Evolutionary conservation across 53 echinoderm and acorn worm genomes (phyloP), one percentile per base, ranked within the genome.

Genomic region (Glandiceps talaboti): DNA sequence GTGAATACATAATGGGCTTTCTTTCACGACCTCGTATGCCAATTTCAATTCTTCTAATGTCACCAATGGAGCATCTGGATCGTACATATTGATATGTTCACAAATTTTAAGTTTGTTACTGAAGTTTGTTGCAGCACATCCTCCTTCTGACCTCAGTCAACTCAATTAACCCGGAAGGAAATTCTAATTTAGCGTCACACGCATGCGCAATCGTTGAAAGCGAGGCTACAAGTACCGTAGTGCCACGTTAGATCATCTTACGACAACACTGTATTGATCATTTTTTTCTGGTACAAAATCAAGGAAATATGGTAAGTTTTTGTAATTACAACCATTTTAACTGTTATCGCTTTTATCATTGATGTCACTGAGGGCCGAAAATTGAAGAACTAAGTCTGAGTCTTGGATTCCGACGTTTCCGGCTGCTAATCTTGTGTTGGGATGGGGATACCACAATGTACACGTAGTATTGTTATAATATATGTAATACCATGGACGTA

Each of bases 1-100:
- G 25, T 86, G 77, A 0, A 85, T 74, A 77, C 88, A 91, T 25
- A 88, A 33, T 32, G 27, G 14, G 76, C 91, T 88, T 29, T 88
- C 30, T 31, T 78, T 29, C 0, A 91, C 88, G 27, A 88, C 88
- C 30, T 81, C 77, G 73, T 88, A 85, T 0, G 91, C 91, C 28
- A 73, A 29, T 30, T 85, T 72, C 0, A 91, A 30, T 30, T 91
- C 83, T 0, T 82, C 83, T 14, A 85, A 73, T 0, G 88, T 81
- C 0, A 85, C 88, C 73, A 83, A 30, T 1, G 82, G 82, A 27
- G 79, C 28, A 27, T 86, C 78, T 0, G 82, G 75, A 76, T 86
- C 33, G 76, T 86, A 86, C 75, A 77, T 45, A 20, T 12, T 45
- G 64, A n/a, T n/a, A n/a, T n/a, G n/a, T n/a, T n/a, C n/a, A n/a